Percentiles rank a stretch among this genome's conserved stretches.
These are phyloP conservation scores for Pangasius mekongensis DNA, from an alignment of 2,797 vertebrate genomes.

Conservation along the genomic window DNA sequence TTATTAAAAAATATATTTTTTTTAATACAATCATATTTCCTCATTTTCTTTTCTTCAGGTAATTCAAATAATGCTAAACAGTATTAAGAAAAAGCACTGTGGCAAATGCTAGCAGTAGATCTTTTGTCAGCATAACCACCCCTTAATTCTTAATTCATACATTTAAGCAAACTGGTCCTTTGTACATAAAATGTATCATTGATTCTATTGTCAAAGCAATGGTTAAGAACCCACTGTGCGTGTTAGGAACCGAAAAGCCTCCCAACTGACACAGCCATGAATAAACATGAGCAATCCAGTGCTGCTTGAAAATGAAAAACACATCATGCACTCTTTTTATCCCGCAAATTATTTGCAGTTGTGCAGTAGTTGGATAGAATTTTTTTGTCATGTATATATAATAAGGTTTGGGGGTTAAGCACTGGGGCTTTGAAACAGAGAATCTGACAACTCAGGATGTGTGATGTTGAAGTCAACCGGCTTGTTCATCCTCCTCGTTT, in stretches of 20 bases:
- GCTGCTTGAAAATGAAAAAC: slow-evolving; percentile 49
- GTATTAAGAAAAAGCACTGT: slow-evolving; percentile 5
- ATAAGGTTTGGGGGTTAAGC: slow-evolving; percentile 39
- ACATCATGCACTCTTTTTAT: slow-evolving; percentile 49
- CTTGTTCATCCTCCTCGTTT: slow-evolving; percentile 61
- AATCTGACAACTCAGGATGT: slow-evolving; percentile 35
- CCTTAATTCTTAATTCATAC: slow-evolving; percentile 38
- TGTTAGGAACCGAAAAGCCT: slow-evolving; percentile 49
- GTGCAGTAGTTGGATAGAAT: slow-evolving; percentile 33
- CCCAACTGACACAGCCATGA: slow-evolving; percentile 54
- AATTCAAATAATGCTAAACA: slow-evolving; percentile 31
- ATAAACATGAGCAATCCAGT: slow-evolving; percentile 57
- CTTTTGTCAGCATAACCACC: slow-evolving; percentile 18
- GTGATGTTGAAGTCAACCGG: slow-evolving; percentile 37
- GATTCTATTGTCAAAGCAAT: slow-evolving; percentile 54
- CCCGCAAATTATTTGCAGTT: slow-evolving; percentile 53
- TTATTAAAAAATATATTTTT: slow-evolving; percentile 27
- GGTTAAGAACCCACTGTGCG: slow-evolving; percentile 33
- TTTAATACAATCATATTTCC: background rate
- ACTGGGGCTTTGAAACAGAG: slow-evolving; percentile 30
- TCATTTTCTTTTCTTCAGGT: slow-evolving; percentile 25
- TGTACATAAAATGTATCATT: slow-evolving; percentile 51
- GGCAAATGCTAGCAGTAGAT: slow-evolving; percentile 27
- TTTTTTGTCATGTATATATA: slow-evolving; percentile 51
- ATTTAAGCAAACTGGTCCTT: slow-evolving; percentile 19